Conservation (phyloP, 2,888 invertebrate genomes). For the Drymonia ruficornis region DNA sequence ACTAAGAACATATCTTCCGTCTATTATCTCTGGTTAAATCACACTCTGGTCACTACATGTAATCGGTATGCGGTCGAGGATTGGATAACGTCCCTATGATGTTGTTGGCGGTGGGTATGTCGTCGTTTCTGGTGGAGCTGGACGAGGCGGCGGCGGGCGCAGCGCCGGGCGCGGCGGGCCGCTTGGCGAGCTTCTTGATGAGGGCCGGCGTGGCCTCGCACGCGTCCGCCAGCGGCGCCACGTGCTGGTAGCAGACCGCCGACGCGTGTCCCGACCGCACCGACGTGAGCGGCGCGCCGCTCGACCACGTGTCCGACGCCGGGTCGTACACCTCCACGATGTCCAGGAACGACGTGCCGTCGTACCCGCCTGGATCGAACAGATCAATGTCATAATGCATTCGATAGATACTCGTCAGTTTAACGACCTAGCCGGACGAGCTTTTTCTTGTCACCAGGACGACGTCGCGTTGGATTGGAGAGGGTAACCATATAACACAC, state of each 20-base stretch:
- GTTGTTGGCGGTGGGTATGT: conserved; percentile 69
- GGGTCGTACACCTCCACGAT: conserved; percentile 96
- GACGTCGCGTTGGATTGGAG: too few species aligned
- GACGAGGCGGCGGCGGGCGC: conserved; percentile 20
- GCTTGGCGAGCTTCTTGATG: conserved; percentile 46
- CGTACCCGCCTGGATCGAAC: conserved; percentile 91
- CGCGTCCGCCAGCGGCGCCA: conserved; percentile 70
- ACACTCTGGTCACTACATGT: conserved; percentile 27
- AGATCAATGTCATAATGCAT: not conserved
- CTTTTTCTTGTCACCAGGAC: too few species aligned
- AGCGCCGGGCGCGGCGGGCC: conserved; percentile 33
- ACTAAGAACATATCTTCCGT: too few species aligned
- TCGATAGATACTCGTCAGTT: too few species aligned
- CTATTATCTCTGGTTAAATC: too few species aligned
- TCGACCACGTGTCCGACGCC: conserved; percentile 89
- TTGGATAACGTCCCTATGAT: conserved; percentile 72
- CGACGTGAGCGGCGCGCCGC: conserved; percentile 91
- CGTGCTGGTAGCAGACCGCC: conserved; percentile 93
- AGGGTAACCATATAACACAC: too few species aligned
- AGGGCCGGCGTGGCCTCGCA: conserved; percentile 43
- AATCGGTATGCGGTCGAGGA: conserved; percentile 44
- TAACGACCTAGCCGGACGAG: too few species aligned
- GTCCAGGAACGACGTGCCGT: conserved; percentile 92
- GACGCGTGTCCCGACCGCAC: conserved; percentile 97
- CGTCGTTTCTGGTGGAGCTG: conserved; percentile 45